Base-by-base conservation (phyloP, 2,113 vertebrate genomes). In the Chloropsis cyanopogon region DNA sequence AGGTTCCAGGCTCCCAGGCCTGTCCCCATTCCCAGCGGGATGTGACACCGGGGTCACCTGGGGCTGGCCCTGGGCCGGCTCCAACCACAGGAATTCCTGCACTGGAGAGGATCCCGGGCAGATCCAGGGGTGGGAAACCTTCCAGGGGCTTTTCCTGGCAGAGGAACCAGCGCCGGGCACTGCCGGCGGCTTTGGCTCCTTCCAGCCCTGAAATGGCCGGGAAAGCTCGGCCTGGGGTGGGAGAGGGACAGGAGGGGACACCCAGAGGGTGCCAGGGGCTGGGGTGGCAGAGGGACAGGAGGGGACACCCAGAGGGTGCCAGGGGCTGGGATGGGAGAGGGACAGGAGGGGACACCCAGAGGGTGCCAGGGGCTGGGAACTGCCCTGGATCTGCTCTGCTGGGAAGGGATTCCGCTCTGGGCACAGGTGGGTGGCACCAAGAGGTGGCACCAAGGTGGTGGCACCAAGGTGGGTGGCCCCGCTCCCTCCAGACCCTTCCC, bases 341-440 rank as follows among this genome's bases (percentile, higher is more conserved):
- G n/a, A n/a, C 33, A 29, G 39, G n/a, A 42, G 53, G 52, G 50
- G 66, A 7, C 22, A 44, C n/a, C n/a, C n/a, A n/a, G n/a, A n/a
- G n/a, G n/a, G n/a, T n/a, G n/a, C n/a, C n/a, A 37, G 37, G 37
- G 37, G 37, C 37, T 22, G 23, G 23, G 50, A 47, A 5, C 6
- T 17, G 14, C 37, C 47, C 81, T 1, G 4, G 41, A 25, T 50
- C 65, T 46, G 93, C 73, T 65, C 42, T 23, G 6, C 11, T 1
- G 12, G 54, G 57, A 37, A 29, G 37, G 61, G 61, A 9, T 70
- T 20, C 41, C 25, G 13, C 35, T 35, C 69, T 73, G n/a, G 46
- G 49, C 8, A 0, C 0, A 1, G 57, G 33, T 10, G 49, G 63
- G 53, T 17, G 60, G 20, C n/a, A n/a, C n/a, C n/a, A n/a, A n/a